Conservation (phyloP, 2,797 vertebrate species). For the Agapornis canus region DNA sequence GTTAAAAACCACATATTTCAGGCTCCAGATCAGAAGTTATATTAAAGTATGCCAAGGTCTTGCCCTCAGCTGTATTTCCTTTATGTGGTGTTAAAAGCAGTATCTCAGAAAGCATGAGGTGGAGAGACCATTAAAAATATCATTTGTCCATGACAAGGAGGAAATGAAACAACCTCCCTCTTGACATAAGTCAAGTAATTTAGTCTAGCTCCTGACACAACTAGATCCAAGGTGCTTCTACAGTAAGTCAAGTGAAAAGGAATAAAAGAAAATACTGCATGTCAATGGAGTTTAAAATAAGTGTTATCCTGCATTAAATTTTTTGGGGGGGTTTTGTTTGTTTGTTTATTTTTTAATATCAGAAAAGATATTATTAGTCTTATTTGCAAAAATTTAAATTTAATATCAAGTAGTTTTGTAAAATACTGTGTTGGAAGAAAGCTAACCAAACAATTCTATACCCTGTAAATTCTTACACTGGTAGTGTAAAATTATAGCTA, state of each 20-base stretch:
- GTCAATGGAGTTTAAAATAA: background rate
- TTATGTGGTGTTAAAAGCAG: background rate
- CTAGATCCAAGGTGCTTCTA: background rate
- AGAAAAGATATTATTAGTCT: background rate
- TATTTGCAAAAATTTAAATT: background rate
- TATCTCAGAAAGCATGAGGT: background rate
- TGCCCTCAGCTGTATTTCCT: background rate
- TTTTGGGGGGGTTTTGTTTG: background rate
- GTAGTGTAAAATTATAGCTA: background rate
- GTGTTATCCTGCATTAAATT: background rate
- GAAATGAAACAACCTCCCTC: constrained; percentile 19
- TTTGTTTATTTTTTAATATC: background rate
- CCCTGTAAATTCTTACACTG: background rate
- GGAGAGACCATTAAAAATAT: background rate
- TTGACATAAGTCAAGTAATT: background rate
- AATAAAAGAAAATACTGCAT: background rate
- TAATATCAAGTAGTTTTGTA: background rate
- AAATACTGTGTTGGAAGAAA: background rate
- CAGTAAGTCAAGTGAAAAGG: background rate
- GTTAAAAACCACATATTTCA: background rate
- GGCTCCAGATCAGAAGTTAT: background rate
- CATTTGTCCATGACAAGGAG: background rate
- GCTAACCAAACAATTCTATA: background rate
- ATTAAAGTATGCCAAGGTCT: background rate
- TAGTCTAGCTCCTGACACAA: background rate